Evolutionary conservation across 2,113 vertebrate species (phyloP).

Genomic region (Stigmatopora argus): DNA sequence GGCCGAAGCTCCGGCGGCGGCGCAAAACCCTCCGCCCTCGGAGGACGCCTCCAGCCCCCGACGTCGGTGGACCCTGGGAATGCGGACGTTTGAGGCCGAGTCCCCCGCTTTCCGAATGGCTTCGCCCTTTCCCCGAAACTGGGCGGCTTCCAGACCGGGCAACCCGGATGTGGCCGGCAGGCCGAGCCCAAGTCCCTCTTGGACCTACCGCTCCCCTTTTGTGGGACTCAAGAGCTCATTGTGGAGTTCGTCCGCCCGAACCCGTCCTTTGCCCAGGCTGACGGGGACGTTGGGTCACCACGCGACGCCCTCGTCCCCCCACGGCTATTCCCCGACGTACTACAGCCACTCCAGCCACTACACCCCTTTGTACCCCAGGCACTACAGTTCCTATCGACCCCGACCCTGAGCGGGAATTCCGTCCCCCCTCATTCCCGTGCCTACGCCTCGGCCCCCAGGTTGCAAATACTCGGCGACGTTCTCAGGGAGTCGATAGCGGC

Average conservation of each 20-base stretch:
- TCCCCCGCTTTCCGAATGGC: conserved; percentile 57
- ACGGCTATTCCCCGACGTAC: conserved; percentile 42
- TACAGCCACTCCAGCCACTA: conserved; percentile 58
- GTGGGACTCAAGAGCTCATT: conserved; percentile 54
- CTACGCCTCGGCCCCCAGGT: conserved; percentile 44
- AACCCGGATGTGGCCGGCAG: conserved; percentile 23
- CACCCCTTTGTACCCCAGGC: conserved; percentile 60
- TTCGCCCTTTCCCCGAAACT: conserved; percentile 30
- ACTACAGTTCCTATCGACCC: conserved; percentile 65
- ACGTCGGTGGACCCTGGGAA: conserved; percentile 62
- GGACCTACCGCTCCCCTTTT: conserved; percentile 55
- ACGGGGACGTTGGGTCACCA: conserved; percentile 48
- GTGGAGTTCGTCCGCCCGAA: conserved; percentile 58
- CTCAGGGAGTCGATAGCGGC: conserved; percentile 73
- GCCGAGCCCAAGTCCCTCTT: conserved; percentile 22
- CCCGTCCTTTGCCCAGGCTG: conserved; percentile 54
- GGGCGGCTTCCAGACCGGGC: conserved; percentile 40
- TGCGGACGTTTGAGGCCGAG: conserved; percentile 62
- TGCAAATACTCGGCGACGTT: conserved; percentile 59
- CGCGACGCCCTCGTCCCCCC: conserved; percentile 30
- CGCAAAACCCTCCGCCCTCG: conserved; percentile 55
- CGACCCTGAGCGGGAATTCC: conserved; percentile 48
- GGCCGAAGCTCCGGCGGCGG: conserved; percentile 32
- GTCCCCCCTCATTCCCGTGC: conserved; percentile 48
- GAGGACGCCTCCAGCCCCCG: conserved; percentile 37